Evolutionary conservation across 2,113 vertebrate genomes (phyloP).

Genomic region (Thamnophis sirtalis): DNA sequence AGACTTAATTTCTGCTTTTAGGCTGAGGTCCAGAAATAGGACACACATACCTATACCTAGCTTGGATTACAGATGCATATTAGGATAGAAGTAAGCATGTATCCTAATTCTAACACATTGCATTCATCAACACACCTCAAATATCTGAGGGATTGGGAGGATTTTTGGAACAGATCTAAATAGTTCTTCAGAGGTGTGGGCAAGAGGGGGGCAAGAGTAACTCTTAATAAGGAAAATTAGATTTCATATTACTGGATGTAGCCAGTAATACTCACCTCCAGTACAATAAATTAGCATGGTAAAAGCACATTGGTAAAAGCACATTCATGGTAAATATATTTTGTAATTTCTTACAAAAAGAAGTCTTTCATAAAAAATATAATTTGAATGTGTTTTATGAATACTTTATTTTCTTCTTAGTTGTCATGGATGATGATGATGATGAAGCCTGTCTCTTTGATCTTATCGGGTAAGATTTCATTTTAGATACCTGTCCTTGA

Average conservation of each 20-base stretch:
- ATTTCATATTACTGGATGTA: neutral
- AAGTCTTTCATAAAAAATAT: conserved; percentile 18
- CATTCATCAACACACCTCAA: neutral
- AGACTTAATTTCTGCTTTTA: neutral
- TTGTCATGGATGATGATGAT: conserved; percentile 99
- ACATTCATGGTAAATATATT: neutral
- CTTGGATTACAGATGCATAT: neutral
- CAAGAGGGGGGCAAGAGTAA: neutral
- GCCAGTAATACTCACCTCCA: neutral
- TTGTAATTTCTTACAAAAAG: neutral
- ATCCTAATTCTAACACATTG: neutral
- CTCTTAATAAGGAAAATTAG: neutral
- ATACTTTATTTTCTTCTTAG: conserved; percentile 67
- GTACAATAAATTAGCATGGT: neutral
- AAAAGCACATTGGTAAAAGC: neutral
- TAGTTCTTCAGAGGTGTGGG: neutral
- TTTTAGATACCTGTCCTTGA: neutral
- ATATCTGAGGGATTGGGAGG: neutral
- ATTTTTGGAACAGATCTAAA: neutral
- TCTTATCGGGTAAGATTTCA: conserved; percentile 92
- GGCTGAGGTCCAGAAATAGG: neutral
- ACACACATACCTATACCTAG: neutral
- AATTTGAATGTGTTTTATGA: neutral
- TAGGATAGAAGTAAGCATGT: neutral
- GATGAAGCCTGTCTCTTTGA: conserved; percentile 98